A percentile compares a stretch with the other conserved stretches of the same genome.
Evolutionary conservation across 2,113 vertebrate genomes (phyloP).

Genomic region (Ictidomys tridecemlineatus): DNA sequence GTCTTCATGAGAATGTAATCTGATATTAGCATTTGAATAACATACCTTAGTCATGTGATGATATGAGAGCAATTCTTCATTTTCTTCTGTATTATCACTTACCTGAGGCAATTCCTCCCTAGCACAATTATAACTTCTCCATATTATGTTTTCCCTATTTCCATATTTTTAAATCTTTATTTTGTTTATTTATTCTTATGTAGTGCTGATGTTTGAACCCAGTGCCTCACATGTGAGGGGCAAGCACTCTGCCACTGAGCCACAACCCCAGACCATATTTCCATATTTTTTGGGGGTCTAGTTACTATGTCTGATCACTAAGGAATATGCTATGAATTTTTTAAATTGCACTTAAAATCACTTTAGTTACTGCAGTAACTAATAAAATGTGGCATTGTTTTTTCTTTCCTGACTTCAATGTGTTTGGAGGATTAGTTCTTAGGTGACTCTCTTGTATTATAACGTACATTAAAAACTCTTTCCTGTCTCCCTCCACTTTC

Average conservation of each 20-base stretch:
- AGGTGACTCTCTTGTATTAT: neutral
- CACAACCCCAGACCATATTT: neutral
- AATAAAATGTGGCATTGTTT: slow-evolving; percentile 22
- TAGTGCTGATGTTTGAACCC: too few relatives aligned
- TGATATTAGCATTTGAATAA: neutral
- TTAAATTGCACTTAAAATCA: neutral
- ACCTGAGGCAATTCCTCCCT: neutral
- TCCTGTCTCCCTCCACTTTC: neutral
- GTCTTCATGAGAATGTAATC: neutral
- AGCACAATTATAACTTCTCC: neutral
- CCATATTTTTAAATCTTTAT: neutral
- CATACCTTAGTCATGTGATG: neutral
- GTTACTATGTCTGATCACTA: neutral
- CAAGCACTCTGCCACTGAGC: too few relatives aligned
- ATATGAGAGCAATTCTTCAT: neutral
- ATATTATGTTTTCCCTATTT: neutral
- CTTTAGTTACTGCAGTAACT: neutral
- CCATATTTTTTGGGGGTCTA: neutral
- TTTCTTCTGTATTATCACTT: neutral
- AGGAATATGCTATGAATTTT: neutral
- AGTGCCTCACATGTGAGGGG: too few relatives aligned
- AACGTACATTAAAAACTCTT: neutral
- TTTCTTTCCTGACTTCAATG: slow-evolving; percentile 42
- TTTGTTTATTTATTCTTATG: too few relatives aligned
- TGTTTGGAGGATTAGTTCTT: slow-evolving; percentile 57